Base-by-base conservation (phyloP, 2,888 invertebrate genomes). In the Stenichneumon culpator region DNA sequence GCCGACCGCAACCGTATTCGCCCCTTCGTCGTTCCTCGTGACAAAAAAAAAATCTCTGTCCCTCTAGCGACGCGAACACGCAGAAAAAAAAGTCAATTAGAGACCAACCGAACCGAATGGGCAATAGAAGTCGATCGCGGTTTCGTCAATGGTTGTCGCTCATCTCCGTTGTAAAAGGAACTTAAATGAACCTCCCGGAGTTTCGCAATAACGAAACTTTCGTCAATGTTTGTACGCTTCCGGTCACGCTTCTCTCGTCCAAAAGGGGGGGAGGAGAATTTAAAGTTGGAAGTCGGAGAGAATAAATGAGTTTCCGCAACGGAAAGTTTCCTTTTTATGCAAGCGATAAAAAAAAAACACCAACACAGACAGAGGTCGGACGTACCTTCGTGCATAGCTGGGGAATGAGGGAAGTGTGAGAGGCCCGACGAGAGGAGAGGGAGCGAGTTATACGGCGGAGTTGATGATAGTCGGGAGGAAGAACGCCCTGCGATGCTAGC, bases 321-420 rank as follows among this genome's bases (percentile, higher is more conserved):
- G 74, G n/a, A 84, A 82, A 84, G 84, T 79, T 84, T 25, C 50
- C 74, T 82, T 82, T 84, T 82, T 79, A 82, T 79, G 74, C 79
- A 82, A 74, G 74, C 65, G 82, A 83, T 83, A 79, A 83, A 83
- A 83, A 83, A 36, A 39, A 39, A 9, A 7, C 9, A 9, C 39
- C 36, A 11, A 39, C 39, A 39, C 39, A 39, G 9, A 79, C 65
- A 47, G 83, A 70, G 83, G 54, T 70, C 32, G 83, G 28, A 44
- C 9, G 68, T 73, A 79, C 73, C 68, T 14, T 74, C 79, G 54
- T 73, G 50, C 63, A 47, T 82, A 65, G 65, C 63, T 65, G 19
- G 39, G 78, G 28, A 19, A 69, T 28, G 50, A 75, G 65, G 44
- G 60, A 63, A 60, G 47, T 39, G 28, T 47, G 16, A 39, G 36